These are phyloP conservation scores for Zaprionus davidi DNA, from an alignment of 1,140 invertebrate genomes.

Conservation along the genomic window DNA sequence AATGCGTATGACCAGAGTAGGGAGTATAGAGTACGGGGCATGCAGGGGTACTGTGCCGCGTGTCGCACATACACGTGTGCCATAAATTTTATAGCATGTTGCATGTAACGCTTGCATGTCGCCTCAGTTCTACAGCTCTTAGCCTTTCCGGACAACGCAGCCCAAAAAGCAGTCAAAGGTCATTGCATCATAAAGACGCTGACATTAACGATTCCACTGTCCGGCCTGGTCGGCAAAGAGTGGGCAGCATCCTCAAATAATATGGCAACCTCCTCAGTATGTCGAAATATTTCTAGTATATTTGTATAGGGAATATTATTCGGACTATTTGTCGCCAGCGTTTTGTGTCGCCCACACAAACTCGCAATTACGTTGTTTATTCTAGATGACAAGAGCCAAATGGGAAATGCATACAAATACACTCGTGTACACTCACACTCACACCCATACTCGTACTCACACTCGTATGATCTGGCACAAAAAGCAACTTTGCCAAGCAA, in stretches of 20 bases:
- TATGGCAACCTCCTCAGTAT: constrained; percentile 9
- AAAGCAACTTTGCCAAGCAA: constrained; percentile 24
- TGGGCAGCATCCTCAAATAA: background rate
- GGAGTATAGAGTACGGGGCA: background rate
- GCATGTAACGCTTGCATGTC: constrained; percentile 53
- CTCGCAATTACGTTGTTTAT: constrained; percentile 81
- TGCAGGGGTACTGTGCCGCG: constrained; percentile 52
- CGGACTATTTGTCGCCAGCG: constrained; percentile 75
- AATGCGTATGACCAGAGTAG: background rate
- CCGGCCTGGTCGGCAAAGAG: background rate
- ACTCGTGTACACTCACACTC: constrained; percentile 1
- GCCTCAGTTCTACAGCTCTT: constrained; percentile 39
- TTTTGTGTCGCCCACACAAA: constrained; percentile 77
- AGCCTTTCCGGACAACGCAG: constrained; percentile 64
- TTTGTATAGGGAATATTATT: constrained; percentile 21
- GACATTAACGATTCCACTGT: constrained; percentile 69
- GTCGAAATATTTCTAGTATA: constrained; percentile 7
- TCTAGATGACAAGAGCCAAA: constrained; percentile 73
- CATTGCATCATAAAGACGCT: constrained; percentile 74
- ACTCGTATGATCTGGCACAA: constrained; percentile 38
- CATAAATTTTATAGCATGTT: constrained; percentile 78
- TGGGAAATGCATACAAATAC: constrained; percentile 52
- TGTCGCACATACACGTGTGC: constrained; percentile 64
- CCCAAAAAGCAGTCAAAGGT: constrained; percentile 75
- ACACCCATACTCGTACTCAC: background rate